Percentiles rank a stretch among this genome's conserved stretches.
Conservation (phyloP, 1,140 invertebrate genomes). For the Mercenaria mercenaria region DNA sequence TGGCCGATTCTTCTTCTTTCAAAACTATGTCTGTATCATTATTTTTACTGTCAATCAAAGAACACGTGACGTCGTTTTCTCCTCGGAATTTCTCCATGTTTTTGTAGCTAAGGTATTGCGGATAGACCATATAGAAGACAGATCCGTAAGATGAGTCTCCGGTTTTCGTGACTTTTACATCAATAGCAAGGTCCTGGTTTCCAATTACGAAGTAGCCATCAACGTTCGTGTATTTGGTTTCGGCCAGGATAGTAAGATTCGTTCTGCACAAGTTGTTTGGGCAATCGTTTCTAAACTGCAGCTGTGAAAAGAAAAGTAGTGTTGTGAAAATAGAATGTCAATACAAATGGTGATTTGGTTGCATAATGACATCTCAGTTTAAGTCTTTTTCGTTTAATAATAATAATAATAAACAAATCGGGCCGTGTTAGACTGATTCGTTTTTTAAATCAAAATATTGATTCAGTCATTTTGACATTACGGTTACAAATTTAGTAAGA, state of each 20-base stretch:
- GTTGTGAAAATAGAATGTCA: too few relatives aligned
- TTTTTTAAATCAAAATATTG: too few relatives aligned
- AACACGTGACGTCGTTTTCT: background rate
- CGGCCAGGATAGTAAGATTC: background rate
- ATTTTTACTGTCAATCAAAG: background rate
- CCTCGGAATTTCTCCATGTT: background rate
- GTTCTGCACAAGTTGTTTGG: slow-evolving; percentile 56
- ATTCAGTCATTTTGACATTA: too few relatives aligned
- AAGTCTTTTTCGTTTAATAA: too few relatives aligned
- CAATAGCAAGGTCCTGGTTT: background rate
- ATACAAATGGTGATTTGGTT: too few relatives aligned
- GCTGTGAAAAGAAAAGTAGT: background rate
- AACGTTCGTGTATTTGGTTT: background rate
- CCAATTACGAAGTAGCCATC: slow-evolving; percentile 15
- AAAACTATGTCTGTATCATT: background rate
- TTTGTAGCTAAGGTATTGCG: slow-evolving; percentile 2
- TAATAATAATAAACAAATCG: too few relatives aligned
- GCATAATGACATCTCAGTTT: too few relatives aligned
- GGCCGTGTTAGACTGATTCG: too few relatives aligned
- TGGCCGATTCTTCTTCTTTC: background rate
- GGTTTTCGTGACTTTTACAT: slow-evolving; percentile 30
- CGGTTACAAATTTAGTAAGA: too few relatives aligned
- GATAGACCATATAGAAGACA: background rate
- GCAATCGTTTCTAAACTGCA: slow-evolving; percentile 53
- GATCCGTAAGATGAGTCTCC: slow-evolving; percentile 55